A percentile compares a stretch with the other conserved stretches of the same genome.
phyloP scores from a whole-genome alignment of 2,797 vertebrate genomes.

The Sebastes hubbsi region DNA sequence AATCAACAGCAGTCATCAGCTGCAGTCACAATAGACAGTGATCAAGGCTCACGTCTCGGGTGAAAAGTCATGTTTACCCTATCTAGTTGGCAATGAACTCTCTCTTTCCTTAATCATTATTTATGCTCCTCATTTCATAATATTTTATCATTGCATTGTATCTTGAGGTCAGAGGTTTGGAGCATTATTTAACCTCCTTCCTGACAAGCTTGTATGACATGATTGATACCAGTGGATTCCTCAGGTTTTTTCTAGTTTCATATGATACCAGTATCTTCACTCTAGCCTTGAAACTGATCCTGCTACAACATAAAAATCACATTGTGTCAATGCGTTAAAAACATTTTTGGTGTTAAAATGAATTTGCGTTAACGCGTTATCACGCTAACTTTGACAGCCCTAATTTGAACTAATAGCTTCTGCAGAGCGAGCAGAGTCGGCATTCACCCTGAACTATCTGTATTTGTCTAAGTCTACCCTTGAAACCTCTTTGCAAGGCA shows the following conservation, averaged over 20 bases:
- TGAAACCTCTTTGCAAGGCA: neutral
- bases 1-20: neutral
- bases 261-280: no score
- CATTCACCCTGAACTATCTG: constrained; percentile 8
- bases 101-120: neutral
- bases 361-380: no score
- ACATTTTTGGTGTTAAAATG: no score
- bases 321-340: no score
- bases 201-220: no score
- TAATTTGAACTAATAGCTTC: no score
- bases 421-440: neutral
- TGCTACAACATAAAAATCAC: no score
- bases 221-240: fast-evolving
- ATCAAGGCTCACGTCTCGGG: neutral
- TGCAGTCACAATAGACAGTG: neutral
- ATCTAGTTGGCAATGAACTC: neutral
- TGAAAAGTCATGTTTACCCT: neutral
- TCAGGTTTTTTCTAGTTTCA: no score
- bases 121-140: neutral
- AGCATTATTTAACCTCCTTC: no score
- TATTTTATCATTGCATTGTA: neutral
- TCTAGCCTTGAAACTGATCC: no score
- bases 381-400: no score
- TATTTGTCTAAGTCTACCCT: constrained; percentile 1
- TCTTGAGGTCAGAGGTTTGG: no score